These are phyloP conservation scores for Scaptomyza caliginosa DNA, from an alignment of 2,888 invertebrate genomes.

Conservation along the genomic window DNA sequence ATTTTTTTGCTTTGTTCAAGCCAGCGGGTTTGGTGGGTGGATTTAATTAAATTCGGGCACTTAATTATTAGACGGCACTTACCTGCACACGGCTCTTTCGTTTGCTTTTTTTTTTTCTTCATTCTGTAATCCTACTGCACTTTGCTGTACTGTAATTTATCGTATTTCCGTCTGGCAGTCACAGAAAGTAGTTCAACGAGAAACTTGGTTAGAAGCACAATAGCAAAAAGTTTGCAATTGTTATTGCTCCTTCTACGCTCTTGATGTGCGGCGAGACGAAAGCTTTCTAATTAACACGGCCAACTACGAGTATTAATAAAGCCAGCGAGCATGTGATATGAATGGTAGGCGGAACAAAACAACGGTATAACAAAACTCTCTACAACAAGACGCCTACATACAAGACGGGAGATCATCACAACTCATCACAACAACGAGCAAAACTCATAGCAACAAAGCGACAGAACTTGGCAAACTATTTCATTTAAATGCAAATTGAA, in stretches of 20 bases:
- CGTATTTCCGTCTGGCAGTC: slow-evolving; percentile 1
- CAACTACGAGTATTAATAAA: slow-evolving; percentile 3
- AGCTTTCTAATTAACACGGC: slow-evolving; percentile 38
- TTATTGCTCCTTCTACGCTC: neutral
- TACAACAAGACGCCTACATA: no score
- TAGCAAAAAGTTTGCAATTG: slow-evolving; percentile 24
- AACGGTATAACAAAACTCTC: neutral
- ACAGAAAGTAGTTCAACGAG: slow-evolving; percentile 14
- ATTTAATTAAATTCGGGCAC: slow-evolving; percentile 33
- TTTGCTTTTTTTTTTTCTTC: neutral
- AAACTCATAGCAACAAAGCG: neutral
- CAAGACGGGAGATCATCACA: neutral
- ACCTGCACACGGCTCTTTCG: slow-evolving; percentile 19
- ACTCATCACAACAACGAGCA: neutral
- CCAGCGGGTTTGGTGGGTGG: neutral
- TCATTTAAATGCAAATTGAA: neutral
- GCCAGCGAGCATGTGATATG: neutral
- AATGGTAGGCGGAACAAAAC: neutral
- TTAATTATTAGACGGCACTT: slow-evolving; percentile 38
- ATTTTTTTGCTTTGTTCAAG: neutral
- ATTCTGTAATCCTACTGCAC: neutral
- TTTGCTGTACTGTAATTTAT: slow-evolving; percentile 10
- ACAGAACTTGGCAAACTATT: neutral
- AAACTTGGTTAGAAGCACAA: slow-evolving; percentile 9
- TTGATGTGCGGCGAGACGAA: slow-evolving; percentile 21